phyloP scores from a whole-genome alignment of 1,140 invertebrate genomes.

The Pantala flavescens region DNA sequence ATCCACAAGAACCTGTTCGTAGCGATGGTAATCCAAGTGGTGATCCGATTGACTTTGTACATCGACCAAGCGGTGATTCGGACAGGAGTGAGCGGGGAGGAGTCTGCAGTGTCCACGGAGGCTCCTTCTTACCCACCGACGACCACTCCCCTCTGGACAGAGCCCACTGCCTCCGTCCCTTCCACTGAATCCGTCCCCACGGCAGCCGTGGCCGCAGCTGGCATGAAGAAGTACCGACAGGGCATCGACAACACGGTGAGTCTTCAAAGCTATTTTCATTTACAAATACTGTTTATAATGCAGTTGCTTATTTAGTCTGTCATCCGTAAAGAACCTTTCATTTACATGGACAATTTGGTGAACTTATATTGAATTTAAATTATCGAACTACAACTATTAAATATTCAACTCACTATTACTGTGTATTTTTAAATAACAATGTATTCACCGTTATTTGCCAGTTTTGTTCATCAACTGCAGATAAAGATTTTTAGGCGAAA shows the following conservation, averaged over 20 bases:
- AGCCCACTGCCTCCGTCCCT: neutral
- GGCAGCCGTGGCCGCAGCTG: slow-evolving; percentile 28
- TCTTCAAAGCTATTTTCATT: slow-evolving; percentile 23
- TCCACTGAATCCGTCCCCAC: slow-evolving; percentile 17
- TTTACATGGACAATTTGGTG: too few species aligned
- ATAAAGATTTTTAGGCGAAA: too few species aligned
- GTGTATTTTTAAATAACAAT: too few species aligned
- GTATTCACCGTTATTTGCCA: too few species aligned
- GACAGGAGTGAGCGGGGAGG: neutral
- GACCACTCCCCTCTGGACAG: neutral
- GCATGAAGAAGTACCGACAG: slow-evolving; percentile 26
- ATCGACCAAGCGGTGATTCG: slow-evolving; percentile 61
- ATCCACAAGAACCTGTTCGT: slow-evolving; percentile 83
- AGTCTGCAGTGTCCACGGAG: neutral
- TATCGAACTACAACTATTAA: too few species aligned
- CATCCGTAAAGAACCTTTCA: too few species aligned
- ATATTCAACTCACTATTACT: too few species aligned
- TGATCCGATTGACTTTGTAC: slow-evolving; percentile 74
- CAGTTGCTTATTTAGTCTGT: too few species aligned
- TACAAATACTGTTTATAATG: neutral
- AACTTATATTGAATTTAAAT: too few species aligned
- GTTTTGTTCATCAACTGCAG: too few species aligned
- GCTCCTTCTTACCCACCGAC: too few species aligned
- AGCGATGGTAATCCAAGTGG: slow-evolving; percentile 73
- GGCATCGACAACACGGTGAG: slow-evolving; percentile 72